Evolutionary conservation across 2,797 vertebrate genomes (phyloP).

Genomic region (Neomorphus geoffroyi): DNA sequence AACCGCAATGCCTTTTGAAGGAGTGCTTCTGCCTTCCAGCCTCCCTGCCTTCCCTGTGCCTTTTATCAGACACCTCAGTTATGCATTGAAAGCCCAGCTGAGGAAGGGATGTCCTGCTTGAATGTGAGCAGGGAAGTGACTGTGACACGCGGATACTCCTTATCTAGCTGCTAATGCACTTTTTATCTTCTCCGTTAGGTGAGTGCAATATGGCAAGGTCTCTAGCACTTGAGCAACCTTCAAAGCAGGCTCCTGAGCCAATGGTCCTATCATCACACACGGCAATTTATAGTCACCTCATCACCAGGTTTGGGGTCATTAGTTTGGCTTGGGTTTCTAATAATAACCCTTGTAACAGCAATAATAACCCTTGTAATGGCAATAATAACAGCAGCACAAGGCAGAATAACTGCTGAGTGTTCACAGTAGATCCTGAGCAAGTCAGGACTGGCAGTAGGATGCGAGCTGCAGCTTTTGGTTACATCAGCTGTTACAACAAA

Average conservation of each 20-base stretch:
- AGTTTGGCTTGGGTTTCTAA: background rate
- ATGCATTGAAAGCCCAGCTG: background rate
- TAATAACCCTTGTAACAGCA: background rate
- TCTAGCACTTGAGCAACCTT: background rate
- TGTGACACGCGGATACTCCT: background rate
- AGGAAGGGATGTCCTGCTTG: background rate
- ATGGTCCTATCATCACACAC: background rate
- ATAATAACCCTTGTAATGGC: background rate
- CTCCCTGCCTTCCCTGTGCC: background rate
- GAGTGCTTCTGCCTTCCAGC: background rate
- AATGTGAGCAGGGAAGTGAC: background rate
- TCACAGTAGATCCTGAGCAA: background rate
- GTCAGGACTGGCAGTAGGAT: background rate
- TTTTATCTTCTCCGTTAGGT: constrained; percentile 23
- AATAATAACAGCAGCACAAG: background rate
- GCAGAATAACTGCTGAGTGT: background rate
- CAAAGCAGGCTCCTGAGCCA: background rate
- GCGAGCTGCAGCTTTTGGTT: background rate
- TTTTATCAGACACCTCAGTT: background rate
- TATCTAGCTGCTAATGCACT: constrained; percentile 40
- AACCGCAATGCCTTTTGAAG: background rate
- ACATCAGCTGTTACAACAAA: background rate
- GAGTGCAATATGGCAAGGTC: background rate
- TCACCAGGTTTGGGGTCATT: background rate
- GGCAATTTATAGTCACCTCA: background rate